A percentile compares a stretch with the other conserved stretches of the same genome.
Evolutionary conservation across 2,888 invertebrate genomes (phyloP).

Genomic region (Dicyrtomina minuta): DNA sequence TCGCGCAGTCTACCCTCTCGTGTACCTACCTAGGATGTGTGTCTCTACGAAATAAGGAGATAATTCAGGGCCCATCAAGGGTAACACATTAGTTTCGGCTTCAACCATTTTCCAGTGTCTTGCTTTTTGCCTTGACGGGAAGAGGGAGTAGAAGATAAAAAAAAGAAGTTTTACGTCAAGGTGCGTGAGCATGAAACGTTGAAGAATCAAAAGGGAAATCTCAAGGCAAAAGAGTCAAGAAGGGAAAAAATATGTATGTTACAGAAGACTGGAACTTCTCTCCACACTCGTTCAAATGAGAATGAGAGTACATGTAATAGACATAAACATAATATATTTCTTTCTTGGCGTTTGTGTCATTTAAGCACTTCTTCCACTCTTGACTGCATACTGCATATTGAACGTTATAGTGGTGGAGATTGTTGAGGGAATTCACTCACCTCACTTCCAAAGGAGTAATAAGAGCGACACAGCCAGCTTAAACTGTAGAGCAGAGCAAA

Average conservation of each 20-base stretch:
- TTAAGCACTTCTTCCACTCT: constrained; percentile 19
- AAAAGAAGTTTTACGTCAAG: constrained; percentile 23
- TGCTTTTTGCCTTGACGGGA: constrained; percentile 29
- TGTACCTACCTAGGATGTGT: not conserved
- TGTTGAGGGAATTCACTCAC: constrained; percentile 8
- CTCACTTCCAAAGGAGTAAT: not conserved
- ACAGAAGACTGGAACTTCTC: constrained; percentile 12
- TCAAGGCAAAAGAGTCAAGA: constrained; percentile 16
- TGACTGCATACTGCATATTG: constrained; percentile 23
- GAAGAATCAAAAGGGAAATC: constrained; percentile 23
- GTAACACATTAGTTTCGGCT: constrained; percentile 31
- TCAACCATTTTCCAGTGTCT: constrained; percentile 27
- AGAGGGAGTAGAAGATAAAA: not conserved
- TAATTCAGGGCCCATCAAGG: constrained; percentile 27
- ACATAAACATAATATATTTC: not conserved
- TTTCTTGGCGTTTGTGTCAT: constrained; percentile 15
- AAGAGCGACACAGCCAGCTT: too few relatives aligned
- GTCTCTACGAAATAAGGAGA: constrained; percentile 2
- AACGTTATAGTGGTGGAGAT: not conserved
- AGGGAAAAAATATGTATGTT: constrained; percentile 2
- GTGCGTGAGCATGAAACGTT: constrained; percentile 28
- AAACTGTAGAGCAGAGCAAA: not conserved
- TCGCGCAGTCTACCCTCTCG: not conserved
- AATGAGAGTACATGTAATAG: constrained; percentile 8
- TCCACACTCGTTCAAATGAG: constrained; percentile 13